Base-by-base conservation (phyloP, 2,797 vertebrate genomes). In the Danio tinwini region DNA sequence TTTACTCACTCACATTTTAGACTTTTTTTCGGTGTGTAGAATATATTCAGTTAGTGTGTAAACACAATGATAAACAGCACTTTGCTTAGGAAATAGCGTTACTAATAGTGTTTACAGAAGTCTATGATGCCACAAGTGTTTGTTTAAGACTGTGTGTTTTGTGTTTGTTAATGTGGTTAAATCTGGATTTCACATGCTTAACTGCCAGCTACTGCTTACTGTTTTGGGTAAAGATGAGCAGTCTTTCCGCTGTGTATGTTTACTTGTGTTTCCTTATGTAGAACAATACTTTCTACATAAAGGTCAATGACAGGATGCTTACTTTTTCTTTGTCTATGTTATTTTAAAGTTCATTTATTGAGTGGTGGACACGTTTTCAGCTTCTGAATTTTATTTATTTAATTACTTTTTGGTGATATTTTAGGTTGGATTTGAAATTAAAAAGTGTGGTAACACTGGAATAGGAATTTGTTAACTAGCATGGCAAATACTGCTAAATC, bases 121-220 rank as follows among this genome's bases (percentile, higher is more conserved):
- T 52, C 7, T 19, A 45, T 72, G 53, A 16, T 67, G 13, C 17
- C n/a, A 12, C 21, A 69, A 37, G 29, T 50, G 63, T 68, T 76
- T 77, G 44, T 58, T 47, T 45, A 10, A 55, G 19, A 62, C 14
- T 13, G 9, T 77, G 14, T 21, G 45, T 71, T 44, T 56, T 84
- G 58, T 52, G 74, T 74, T 72, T 69, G 50, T 53, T 65, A 63
- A 37, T 63, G 16, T 29, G 39, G 16, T 14, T 39, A 63, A 76
- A 16, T 21, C 21, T 70, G 39, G 44, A 69, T 56, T 73, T 47
- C 21, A 56, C 37, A 40, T 39, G 47, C 39, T 76, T 76, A 56
- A 56, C n/a, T 8, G 45, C 16, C 16, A 44, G 56, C 29, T 62
- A 37, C 40, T 17, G 16, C 29, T 16, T 45, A 17, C n/a, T 19